Evolutionary conservation across 1,140 invertebrate species (phyloP).

Genomic region (Hermetia illucens): DNA sequence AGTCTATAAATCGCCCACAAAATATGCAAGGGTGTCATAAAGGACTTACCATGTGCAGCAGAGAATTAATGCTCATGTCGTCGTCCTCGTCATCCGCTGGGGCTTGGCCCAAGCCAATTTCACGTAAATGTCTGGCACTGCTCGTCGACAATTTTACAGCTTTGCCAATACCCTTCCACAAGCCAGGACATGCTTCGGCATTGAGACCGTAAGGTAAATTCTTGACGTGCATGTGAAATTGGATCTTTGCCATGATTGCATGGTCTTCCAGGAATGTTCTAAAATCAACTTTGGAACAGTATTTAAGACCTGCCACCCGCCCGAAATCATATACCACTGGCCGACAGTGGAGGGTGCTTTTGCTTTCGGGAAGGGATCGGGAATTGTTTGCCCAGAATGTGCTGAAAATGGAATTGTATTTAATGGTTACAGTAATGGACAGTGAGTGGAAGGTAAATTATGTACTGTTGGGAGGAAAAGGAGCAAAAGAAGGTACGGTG

Average conservation of each 20-base stretch:
- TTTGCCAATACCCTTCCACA: slow-evolving; percentile 10
- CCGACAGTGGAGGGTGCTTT: too few relatives aligned
- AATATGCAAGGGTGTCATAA: too few relatives aligned
- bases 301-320: slow-evolving; percentile 9
- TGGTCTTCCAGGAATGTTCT: slow-evolving; percentile 30
- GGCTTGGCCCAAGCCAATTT: too few relatives aligned
- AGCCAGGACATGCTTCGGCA: slow-evolving; percentile 47
- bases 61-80: too few relatives aligned
- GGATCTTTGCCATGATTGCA: slow-evolving; percentile 59
- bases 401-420: too few relatives aligned
- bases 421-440: too few relatives aligned
- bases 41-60: too few relatives aligned
- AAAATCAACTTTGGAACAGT: slow-evolving; percentile 10
- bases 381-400: slow-evolving; percentile 7
- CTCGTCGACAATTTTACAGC: slow-evolving; percentile 7
- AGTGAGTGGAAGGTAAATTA: too few relatives aligned
- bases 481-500: too few relatives aligned
- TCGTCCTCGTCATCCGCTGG: too few relatives aligned
- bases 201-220: slow-evolving; percentile 43
- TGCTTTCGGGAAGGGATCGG: slow-evolving; percentile 7
- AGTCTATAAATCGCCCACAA: not conserved
- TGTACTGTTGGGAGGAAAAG: too few relatives aligned
- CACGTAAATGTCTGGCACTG: not conserved
- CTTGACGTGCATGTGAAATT: slow-evolving; percentile 53
- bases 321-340: too few relatives aligned